phyloP scores from a whole-genome alignment of 2,113 vertebrate species.

The Merops nubicus region DNA sequence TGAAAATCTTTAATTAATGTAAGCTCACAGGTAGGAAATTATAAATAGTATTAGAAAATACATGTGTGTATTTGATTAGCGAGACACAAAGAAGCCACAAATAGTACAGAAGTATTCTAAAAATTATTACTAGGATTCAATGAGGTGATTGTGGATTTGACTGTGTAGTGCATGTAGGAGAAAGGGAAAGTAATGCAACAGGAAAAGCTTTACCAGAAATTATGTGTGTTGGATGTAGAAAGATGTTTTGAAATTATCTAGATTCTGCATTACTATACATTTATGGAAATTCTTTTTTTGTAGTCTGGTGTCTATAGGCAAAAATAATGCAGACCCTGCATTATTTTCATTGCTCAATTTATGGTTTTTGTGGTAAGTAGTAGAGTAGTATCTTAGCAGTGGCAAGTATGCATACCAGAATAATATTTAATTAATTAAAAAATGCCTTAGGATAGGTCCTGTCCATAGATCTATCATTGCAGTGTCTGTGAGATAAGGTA shows the following conservation, averaged over 20 bases:
- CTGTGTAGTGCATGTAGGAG: not conserved
- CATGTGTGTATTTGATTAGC: not conserved
- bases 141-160: not conserved
- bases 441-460: not conserved
- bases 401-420: not conserved
- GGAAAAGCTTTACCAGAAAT: not conserved
- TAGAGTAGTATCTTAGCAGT: not conserved
- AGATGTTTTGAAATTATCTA: not conserved
- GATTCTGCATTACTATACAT: not conserved
- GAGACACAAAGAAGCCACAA: not conserved
- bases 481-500: not conserved
- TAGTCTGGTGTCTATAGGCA: not conserved
- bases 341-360: not conserved
- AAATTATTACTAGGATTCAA: not conserved
- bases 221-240: not conserved
- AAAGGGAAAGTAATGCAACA: not conserved
- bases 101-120: not conserved
- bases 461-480: not conserved
- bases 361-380: not conserved
- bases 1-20: conserved; percentile 5
- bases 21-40: not conserved
- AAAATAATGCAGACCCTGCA: not conserved
- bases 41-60: not conserved
- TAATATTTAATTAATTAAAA: not conserved
- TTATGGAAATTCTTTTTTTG: not conserved